phyloP scores from a whole-genome alignment of 2,113 vertebrate species.

The Ginglymostoma cirratum region DNA sequence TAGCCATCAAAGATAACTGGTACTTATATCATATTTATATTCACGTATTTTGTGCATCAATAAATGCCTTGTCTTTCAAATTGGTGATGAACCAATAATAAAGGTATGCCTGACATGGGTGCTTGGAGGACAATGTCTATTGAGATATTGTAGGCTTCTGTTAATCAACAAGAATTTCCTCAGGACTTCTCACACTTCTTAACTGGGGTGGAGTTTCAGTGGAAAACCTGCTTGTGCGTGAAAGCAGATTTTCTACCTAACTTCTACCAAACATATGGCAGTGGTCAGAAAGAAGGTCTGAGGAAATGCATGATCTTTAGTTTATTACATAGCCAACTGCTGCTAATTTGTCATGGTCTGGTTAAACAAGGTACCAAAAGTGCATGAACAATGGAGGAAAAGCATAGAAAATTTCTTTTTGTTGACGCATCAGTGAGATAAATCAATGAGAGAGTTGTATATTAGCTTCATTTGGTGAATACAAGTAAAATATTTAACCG shows the following conservation, averaged over 20 bases:
- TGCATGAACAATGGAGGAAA: not conserved
- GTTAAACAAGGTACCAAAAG: not conserved
- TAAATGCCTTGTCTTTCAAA: not conserved
- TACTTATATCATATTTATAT: too few relatives aligned
- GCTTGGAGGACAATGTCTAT: not conserved
- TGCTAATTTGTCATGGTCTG: not conserved
- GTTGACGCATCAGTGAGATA: not conserved
- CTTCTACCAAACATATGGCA: not conserved
- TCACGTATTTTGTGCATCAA: not conserved
- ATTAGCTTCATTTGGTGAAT: not conserved
- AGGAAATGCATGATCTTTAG: not conserved
- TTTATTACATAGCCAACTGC: not conserved
- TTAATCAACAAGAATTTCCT: not conserved
- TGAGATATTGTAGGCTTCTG: not conserved
- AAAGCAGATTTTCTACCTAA: not conserved
- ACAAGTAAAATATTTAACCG: not conserved
- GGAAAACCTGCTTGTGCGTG: not conserved
- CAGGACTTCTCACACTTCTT: not conserved
- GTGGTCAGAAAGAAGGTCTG: not conserved
- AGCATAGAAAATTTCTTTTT: not conserved
- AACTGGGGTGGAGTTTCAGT: not conserved
- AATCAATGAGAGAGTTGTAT: not conserved
- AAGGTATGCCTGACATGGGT: not conserved
- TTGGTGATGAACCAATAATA: not conserved
- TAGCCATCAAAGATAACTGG: too few relatives aligned